Evolutionary conservation across 1,140 invertebrate genomes (phyloP).

Genomic region (Pachypsylla venusta): DNA sequence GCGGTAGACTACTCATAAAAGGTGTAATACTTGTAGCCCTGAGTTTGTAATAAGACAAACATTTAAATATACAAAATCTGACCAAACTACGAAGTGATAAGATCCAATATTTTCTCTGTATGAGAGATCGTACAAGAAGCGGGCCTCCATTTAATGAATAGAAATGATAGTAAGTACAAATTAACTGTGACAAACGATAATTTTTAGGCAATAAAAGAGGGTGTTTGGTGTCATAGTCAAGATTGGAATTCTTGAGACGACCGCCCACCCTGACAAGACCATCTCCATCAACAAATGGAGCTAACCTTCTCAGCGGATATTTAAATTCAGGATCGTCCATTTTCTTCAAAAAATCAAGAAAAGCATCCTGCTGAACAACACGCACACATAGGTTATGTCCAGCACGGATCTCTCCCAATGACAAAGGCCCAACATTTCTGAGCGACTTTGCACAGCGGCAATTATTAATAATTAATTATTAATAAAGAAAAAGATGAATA

Average conservation of each 20-base stretch:
- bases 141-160: conserved; percentile 26
- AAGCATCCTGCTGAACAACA: too few species aligned
- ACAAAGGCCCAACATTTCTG: too few species aligned
- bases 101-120: conserved; percentile 28
- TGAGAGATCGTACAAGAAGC: conserved; percentile 22
- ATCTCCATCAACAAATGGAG: neutral
- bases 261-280: conserved; percentile 7
- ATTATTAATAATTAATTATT: too few species aligned
- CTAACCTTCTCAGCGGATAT: too few species aligned
- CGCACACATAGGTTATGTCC: too few species aligned
- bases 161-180: conserved; percentile 17
- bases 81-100: conserved; percentile 20
- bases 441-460: too few species aligned
- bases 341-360: too few species aligned
- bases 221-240: neutral
- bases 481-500: too few species aligned
- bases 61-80: conserved; percentile 21
- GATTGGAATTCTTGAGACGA: neutral
- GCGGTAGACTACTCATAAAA: conserved; percentile 23
- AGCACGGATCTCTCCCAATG: too few species aligned
- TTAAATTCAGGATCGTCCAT: conserved; percentile 15
- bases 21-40: conserved; percentile 15
- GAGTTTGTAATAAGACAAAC: conserved; percentile 17
- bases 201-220: neutral
- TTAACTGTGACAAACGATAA: neutral